Evolutionary conservation across 2,797 vertebrate species (phyloP).

Genomic region (Ctenopoma multispine): DNA sequence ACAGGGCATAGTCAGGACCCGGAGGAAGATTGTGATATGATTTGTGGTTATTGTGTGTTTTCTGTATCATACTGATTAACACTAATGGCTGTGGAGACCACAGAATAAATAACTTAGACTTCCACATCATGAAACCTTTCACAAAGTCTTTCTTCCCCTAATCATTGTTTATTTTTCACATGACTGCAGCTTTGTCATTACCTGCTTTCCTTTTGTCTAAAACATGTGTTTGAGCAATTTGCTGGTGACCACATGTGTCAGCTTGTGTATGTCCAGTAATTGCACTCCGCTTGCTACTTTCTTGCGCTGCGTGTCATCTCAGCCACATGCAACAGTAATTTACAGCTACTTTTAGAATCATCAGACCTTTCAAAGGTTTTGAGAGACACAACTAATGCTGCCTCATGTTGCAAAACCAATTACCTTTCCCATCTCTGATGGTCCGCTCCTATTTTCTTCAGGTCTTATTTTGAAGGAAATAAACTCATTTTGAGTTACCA

Average conservation of each 20-base stretch:
- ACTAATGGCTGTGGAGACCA: constrained; percentile 11
- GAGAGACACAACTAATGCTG: not conserved
- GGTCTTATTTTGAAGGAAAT: too few species aligned
- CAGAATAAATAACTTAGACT: constrained; percentile 7
- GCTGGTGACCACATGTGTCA: not conserved
- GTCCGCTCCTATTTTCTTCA: not conserved
- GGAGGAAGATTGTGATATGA: not conserved
- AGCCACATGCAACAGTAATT: not conserved
- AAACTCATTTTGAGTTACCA: too few species aligned
- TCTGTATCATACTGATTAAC: not conserved
- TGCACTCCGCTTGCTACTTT: too few species aligned
- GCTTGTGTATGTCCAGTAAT: not conserved
- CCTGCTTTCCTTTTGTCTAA: not conserved
- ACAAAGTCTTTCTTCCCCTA: not conserved
- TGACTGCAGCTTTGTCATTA: not conserved
- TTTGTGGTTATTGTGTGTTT: not conserved
- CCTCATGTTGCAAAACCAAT: not conserved
- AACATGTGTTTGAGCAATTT: not conserved
- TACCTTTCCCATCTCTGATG: not conserved
- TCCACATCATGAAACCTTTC: not conserved
- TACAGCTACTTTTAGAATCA: not conserved
- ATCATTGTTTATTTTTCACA: constrained; percentile 6
- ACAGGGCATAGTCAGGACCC: not conserved
- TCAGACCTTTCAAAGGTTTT: not conserved
- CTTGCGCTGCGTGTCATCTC: not conserved